Evolutionary conservation across 2,888 invertebrate species (phyloP).

Genomic region (Parnassius mnemosyne): DNA sequence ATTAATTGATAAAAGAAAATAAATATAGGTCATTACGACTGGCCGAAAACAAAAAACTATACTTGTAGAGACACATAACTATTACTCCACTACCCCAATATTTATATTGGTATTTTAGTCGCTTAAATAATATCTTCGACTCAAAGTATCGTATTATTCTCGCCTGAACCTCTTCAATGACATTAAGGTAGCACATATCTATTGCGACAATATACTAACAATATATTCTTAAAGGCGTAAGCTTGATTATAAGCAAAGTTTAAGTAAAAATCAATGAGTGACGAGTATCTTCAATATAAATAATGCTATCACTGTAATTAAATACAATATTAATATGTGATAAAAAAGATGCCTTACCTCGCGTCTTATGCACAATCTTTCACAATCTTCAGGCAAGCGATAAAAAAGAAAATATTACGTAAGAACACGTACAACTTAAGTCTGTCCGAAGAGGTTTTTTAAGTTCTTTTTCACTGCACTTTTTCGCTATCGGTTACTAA

Average conservation of each 20-base stretch:
- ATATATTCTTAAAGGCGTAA: not conserved
- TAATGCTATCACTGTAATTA: not conserved
- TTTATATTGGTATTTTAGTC: too few species aligned
- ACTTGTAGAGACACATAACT: too few species aligned
- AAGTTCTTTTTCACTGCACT: slow-evolving; percentile 34
- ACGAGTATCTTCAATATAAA: not conserved
- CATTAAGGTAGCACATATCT: not conserved
- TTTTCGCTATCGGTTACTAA: slow-evolving; percentile 22
- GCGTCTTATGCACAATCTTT: slow-evolving; percentile 31
- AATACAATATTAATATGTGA: not conserved
- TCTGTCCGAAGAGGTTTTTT: not conserved
- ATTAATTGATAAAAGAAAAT: too few species aligned
- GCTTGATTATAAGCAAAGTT: slow-evolving; percentile 8
- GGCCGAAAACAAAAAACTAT: too few species aligned
- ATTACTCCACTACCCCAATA: too few species aligned
- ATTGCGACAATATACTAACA: not conserved
- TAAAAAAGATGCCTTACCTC: slow-evolving; percentile 37
- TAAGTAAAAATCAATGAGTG: slow-evolving; percentile 44
- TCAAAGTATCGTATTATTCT: too few species aligned
- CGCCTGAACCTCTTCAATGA: not conserved
- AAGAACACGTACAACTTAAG: slow-evolving; percentile 34
- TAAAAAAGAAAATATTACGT: slow-evolving; percentile 49
- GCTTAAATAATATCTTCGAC: too few species aligned
- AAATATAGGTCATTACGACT: too few species aligned
- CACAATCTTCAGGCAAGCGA: slow-evolving; percentile 31